phyloP scores from a whole-genome alignment of 2,797 vertebrate species.

The Falco naumanni region DNA sequence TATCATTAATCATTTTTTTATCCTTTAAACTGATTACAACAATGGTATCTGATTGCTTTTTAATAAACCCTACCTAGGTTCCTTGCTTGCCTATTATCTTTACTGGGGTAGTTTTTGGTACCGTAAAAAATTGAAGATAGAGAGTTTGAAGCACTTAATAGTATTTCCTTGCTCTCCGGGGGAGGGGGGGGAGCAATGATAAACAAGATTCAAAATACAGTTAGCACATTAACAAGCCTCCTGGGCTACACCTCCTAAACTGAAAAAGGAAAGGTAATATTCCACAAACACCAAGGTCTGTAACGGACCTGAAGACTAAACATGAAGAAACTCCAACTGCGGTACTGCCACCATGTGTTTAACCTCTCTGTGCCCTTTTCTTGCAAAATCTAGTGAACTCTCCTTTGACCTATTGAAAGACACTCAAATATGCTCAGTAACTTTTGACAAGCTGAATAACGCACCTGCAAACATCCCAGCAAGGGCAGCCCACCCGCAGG shows the following conservation, averaged over 20 bases:
- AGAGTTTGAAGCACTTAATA: not conserved
- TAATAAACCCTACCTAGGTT: not conserved
- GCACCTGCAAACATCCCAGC: not conserved
- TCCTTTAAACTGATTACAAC: not conserved
- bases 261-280: not conserved
- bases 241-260: not conserved
- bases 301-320: not conserved
- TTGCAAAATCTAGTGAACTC: not conserved
- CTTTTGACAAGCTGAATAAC: not conserved
- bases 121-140: not conserved
- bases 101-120: not conserved
- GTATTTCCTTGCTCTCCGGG: not conserved
- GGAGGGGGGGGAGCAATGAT: too few relatives aligned
- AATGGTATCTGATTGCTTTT: not conserved
- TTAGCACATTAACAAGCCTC: not conserved
- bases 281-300: not conserved
- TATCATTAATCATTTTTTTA: not conserved
- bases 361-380: not conserved
- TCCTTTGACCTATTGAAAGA: not conserved
- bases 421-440: fast-evolving
- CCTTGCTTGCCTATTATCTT: not conserved
- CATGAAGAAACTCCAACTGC: not conserved
- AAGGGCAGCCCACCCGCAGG: fast-evolving
- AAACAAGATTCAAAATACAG: not conserved
- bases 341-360: not conserved